Evolutionary conservation across 1,140 invertebrate genomes (phyloP).

Genomic region (roundworm (Caenorhabditis elegans)): DNA sequence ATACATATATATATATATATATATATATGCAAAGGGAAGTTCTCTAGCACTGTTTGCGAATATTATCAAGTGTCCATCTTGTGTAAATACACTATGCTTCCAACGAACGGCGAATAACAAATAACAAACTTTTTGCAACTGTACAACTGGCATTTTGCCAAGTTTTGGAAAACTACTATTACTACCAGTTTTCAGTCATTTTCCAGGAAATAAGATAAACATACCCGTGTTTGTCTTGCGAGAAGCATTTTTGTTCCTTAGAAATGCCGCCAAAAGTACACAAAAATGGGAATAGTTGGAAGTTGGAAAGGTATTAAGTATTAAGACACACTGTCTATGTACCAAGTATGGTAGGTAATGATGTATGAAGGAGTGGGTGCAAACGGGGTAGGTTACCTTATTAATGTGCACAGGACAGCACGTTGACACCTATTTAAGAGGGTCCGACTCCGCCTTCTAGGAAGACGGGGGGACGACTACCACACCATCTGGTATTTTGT

Average conservation of each 20-base stretch:
- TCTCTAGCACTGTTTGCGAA: too few species aligned
- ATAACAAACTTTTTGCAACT: background rate
- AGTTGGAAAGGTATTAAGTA: too few species aligned
- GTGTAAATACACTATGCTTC: constrained; percentile 1
- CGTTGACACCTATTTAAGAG: background rate
- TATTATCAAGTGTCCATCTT: background rate
- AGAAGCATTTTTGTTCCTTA: too few species aligned
- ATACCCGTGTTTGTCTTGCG: constrained; percentile 16
- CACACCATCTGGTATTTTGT: background rate
- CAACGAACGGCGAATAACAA: too few species aligned
- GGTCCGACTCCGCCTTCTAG: background rate
- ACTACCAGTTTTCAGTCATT: background rate
- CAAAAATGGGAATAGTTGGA: background rate
- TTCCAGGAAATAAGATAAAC: background rate
- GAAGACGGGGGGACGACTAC: background rate
- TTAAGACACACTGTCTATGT: too few species aligned
- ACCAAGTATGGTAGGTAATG: background rate
- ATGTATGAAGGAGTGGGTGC: background rate
- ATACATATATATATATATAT: too few species aligned
- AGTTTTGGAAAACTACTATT: background rate
- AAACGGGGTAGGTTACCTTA: too few species aligned
- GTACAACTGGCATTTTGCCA: background rate
- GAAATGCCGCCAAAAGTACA: too few species aligned
- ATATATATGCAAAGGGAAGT: too few species aligned
- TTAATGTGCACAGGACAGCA: background rate